Base-by-base conservation (phyloP, 2,113 vertebrate species). In the Acanthisitta chloris region DNA sequence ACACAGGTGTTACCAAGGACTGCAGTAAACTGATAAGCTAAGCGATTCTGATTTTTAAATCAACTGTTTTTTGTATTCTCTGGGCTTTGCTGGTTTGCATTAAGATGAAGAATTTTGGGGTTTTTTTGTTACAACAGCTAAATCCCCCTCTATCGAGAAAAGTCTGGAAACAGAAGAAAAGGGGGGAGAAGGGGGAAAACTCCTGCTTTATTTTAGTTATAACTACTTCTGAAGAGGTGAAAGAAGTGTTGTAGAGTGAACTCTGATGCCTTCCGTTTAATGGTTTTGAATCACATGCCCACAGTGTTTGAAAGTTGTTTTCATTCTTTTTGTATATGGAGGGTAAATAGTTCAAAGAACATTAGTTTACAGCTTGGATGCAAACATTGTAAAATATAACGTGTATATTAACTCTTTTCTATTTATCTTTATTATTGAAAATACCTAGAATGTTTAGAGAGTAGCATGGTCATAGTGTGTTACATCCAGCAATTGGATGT, bases 361-460 rank as follows among this genome's bases (percentile, higher is more conserved):
- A 96, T 98, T 97, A 97, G 97, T 98, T 98, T 98, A 98, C 98
- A 98, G 95, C 98, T 97, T 97, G 97, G 92, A 97, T 98, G 97
- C 97, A 97, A 97, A 96, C 94, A 34, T 97, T 98, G 98, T 98
- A 98, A 98, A 97, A 98, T 98, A 98, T 79, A 97, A 98, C 77
- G 4, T 98, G 98, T 98, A 98, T 97, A 98, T 97, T 97, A 97
- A 97, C 96, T 96, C 92, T 98, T 97, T 98, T 98, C 97, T 98
- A 98, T 98, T 98, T 98, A 98, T 98, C 97, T 98, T 98, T 98
- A 96, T 97, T 98, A 97, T 94, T 96, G 97, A 96, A 97, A 97
- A 91, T 90, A 90, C 7, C 42, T 97, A 97, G 97, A 94, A 80
- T 82, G 91, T 92, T 95, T 95, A 94, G 96, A 96, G 51, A 94